Base-by-base conservation (phyloP, 2,113 vertebrate species). In the Barnardius zonarius region DNA sequence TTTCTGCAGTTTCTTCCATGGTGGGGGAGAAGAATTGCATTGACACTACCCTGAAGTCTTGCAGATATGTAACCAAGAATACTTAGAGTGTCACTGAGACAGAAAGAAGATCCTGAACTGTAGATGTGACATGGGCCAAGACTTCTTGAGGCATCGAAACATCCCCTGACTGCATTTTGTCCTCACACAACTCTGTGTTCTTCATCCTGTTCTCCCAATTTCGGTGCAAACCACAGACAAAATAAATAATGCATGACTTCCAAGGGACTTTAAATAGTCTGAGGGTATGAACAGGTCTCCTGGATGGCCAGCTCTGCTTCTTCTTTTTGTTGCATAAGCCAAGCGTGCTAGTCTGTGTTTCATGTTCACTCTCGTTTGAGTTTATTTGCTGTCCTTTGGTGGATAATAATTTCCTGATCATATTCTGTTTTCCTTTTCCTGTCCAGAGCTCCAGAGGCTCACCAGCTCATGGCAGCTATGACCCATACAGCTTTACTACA, bases 401-500 rank as follows among this genome's bases (percentile, higher is more conserved):
- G 24, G 13, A 31, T n/a, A 11, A 43, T 24, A 13, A 49, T 69
- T 49, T 66, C 33, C 28, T 62, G 11, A 48, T 63, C 0, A 10
- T 55, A 1, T 33, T 61, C 17, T 17, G 1, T 83, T 51, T 74
- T 49, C 22, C 19, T 93, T 86, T 79, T 43, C 23, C 5, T 14
- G 70, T 43, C 54, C 72, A 97, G 92, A 37, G 8, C 95, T 83
- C 94, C 37, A 84, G 98, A 95, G 97, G 68, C 62, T 97, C 98
- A 30, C 95, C 95, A 37, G 90, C 96, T 83, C 98, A 80, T 28
- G 86, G 96, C 5, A 95, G 94, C 15, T 98, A 91, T 15, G 97
- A 98, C 48, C 98, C 98, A 10, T 98, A 98, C 46, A 94, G 94
- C 59, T 95, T 98, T 37, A 66, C 91, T 15, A 37, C 90, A 18